These are phyloP conservation scores for Xylocampa areola DNA, from an alignment of 2,888 invertebrate species.

Conservation along the genomic window DNA sequence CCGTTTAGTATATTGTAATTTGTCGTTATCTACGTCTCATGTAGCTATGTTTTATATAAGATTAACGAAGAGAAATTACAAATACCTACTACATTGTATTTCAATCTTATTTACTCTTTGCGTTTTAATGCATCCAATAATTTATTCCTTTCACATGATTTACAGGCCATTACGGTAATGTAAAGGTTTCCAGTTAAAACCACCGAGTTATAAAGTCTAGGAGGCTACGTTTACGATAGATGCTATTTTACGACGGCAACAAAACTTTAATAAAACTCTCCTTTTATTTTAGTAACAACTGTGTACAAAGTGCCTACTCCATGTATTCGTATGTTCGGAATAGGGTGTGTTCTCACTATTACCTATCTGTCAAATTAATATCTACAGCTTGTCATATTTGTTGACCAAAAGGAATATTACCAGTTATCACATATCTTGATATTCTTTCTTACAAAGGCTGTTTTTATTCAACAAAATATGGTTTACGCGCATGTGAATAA, in stretches of 20 bases:
- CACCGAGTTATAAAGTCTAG: constrained; percentile 78
- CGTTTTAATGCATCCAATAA: constrained; percentile 78
- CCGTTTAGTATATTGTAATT: constrained; percentile 16
- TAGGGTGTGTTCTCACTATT: constrained; percentile 13
- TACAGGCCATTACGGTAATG: constrained; percentile 78
- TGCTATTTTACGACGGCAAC: constrained; percentile 77
- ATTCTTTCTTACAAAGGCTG: constrained; percentile 17
- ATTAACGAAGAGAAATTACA: constrained; percentile 52
- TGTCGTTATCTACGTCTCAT: constrained; percentile 14
- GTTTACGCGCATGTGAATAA: constrained; percentile 9
- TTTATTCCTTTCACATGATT: constrained; percentile 83
- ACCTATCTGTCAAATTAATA: constrained; percentile 27
- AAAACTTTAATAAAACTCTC: constrained; percentile 70
- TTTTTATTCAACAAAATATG: constrained; percentile 36
- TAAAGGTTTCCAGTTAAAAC: constrained; percentile 77
- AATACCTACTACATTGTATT: constrained; percentile 71
- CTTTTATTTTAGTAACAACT: constrained; percentile 70
- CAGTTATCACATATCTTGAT: constrained; percentile 33
- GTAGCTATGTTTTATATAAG: constrained; percentile 24
- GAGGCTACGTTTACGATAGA: constrained; percentile 78
- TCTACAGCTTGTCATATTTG: constrained; percentile 33
- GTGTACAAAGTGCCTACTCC: constrained; percentile 58
- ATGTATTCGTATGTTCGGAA: constrained; percentile 22
- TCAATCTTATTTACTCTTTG: constrained; percentile 72
- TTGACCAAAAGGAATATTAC: constrained; percentile 30